phyloP scores from a whole-genome alignment of 2,797 vertebrate genomes.

The Notolepis coatsorum region DNA sequence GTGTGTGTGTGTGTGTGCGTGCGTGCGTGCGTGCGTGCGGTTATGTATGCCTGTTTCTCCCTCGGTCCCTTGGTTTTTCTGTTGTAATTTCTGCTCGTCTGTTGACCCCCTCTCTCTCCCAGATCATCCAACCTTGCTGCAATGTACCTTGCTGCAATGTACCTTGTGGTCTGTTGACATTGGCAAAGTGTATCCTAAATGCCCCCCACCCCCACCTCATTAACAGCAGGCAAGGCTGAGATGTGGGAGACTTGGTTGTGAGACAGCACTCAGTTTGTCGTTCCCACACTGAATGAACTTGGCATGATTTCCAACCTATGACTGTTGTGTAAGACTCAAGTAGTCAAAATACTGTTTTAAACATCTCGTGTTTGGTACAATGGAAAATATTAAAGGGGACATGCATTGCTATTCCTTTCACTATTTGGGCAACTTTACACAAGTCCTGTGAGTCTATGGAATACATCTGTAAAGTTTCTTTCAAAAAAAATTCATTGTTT shows the following conservation, averaged over 20 bases:
- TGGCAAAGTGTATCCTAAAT: slow-evolving; percentile 72
- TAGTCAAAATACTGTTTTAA: slow-evolving; percentile 52
- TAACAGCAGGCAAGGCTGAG: slow-evolving; percentile 48
- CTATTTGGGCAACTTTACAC: no score
- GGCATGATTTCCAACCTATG: slow-evolving; percentile 62
- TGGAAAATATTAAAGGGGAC: no score
- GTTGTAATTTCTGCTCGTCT: slow-evolving; percentile 1
- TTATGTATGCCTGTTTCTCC: slow-evolving; percentile 21
- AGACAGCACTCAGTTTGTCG: slow-evolving; percentile 76
- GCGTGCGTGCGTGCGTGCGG: not conserved
- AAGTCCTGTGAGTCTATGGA: no score
- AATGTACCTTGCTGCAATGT: slow-evolving; percentile 44
- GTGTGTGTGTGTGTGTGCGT: slow-evolving; percentile 1
- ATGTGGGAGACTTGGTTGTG: slow-evolving; percentile 61
- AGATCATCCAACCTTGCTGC: slow-evolving; percentile 18
- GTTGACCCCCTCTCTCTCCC: slow-evolving; percentile 35
- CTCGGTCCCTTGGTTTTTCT: slow-evolving; percentile 13
- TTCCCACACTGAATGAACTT: slow-evolving; percentile 79
- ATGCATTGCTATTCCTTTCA: no score
- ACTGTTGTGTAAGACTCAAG: slow-evolving; percentile 52
- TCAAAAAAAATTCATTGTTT: no score
- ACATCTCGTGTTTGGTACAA: slow-evolving; percentile 45
- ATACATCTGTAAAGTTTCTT: no score
- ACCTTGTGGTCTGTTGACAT: slow-evolving; percentile 73
- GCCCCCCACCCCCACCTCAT: no score